Base-by-base conservation (phyloP, 2,113 vertebrate species). In the Argyrosomus japonicus region DNA sequence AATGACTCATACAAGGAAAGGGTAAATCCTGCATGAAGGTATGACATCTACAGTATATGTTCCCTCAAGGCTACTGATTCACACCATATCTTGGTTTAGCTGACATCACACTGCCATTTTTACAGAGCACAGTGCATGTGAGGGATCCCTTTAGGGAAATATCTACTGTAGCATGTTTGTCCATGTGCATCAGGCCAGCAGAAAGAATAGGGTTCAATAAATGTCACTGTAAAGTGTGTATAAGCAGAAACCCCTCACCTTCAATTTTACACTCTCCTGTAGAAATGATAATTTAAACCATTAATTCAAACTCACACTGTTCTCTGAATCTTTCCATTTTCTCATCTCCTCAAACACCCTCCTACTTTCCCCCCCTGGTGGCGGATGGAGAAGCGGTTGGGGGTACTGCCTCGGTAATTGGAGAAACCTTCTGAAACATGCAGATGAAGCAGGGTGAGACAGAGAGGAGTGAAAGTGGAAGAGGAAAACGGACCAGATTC, bases 341-440 rank as follows among this genome's bases (percentile, higher is more conserved):
- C 84, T 83, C 82, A 53, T 73, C 75, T 74, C 70, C 73, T 78
- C 87, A 68, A 75, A 72, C 71, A 58, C 73, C 75, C 74, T 77
- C 79, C 75, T 69, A 36, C 68, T 85, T 68, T 48, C 81, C 86
- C 85, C 86, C 86, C 75, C 82, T 73, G 88, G 86, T 90, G 91
- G 88, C 15, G 86, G 91, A 86, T 79, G 79, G 47, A 77, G 75
- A 83, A 90, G 75, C 79, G 17, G 90, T 78, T 67, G 84, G 70
- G 90, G 92, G 88, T 84, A 61, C 67, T 63, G 89, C 82, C 80
- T 89, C 68, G 3, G 77, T 94, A 94, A 94, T 95, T 94, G 92
- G 87, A 81, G 89, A 88, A 82, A 79, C 56, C 91, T 92, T 93
- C 93, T 87, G 87, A 93, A 94, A 94, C 88, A 94, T 93, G 93